Evolutionary conservation across 2,113 vertebrate genomes (phyloP).

Genomic region (Dolichotis patagonum): DNA sequence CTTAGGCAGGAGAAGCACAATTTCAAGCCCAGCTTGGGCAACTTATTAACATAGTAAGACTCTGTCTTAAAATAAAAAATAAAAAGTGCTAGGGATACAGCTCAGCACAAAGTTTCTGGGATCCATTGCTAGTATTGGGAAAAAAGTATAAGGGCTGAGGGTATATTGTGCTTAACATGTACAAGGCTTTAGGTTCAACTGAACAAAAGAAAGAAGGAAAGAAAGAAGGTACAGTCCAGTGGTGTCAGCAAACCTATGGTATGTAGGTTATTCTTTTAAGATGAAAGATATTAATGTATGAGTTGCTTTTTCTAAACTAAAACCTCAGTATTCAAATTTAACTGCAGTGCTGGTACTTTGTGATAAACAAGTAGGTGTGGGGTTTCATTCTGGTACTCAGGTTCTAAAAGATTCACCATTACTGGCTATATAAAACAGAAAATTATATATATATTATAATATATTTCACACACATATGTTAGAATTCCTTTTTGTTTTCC

Average conservation of each 20-base stretch:
- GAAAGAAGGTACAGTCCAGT: not conserved
- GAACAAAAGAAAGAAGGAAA: not conserved
- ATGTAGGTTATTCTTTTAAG: not conserved
- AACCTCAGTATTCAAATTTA: not conserved
- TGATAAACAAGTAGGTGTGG: not conserved
- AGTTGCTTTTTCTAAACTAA: not conserved
- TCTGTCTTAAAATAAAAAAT: not conserved
- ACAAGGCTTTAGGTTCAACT: not conserved
- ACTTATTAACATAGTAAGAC: not conserved
- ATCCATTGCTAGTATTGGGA: not conserved
- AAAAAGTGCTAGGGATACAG: not conserved
- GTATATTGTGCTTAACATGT: not conserved
- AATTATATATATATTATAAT: not conserved
- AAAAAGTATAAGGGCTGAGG: not conserved
- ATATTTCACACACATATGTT: not conserved
- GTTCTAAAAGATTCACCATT: not conserved
- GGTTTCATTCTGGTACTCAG: not conserved
- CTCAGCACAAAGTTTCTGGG: not conserved
- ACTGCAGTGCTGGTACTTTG: not conserved
- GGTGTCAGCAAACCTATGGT: not conserved
- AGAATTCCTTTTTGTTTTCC: not conserved
- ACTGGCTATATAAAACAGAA: not conserved
- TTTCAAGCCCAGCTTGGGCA: not conserved
- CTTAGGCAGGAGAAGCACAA: not conserved
- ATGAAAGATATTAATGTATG: not conserved